These are phyloP conservation scores for Oryzias dopingdopingensis DNA, from an alignment of 2,797 vertebrate genomes.

Conservation along the genomic window DNA sequence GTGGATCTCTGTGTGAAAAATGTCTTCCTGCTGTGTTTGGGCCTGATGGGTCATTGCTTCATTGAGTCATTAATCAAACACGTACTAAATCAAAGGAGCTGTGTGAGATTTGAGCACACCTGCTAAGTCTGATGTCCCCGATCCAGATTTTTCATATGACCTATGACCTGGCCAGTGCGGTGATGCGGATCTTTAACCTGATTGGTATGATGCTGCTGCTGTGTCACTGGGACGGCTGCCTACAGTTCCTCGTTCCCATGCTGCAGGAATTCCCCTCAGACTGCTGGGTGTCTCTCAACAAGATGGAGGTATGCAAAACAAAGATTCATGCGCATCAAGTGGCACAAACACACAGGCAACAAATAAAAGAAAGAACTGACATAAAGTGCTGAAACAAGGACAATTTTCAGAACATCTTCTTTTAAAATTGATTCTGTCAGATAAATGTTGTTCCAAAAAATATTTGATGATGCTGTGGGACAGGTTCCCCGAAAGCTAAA, in stretches of 20 bases:
- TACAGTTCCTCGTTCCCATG: slow-evolving; percentile 96
- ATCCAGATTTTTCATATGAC: slow-evolving; percentile 97
- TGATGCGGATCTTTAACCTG: slow-evolving; percentile 93
- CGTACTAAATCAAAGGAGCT: slow-evolving; percentile 25
- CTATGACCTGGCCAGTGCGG: slow-evolving; percentile 92
- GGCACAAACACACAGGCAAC: not conserved
- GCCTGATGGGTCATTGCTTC: slow-evolving; percentile 47
- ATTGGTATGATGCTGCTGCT: slow-evolving; percentile 96
- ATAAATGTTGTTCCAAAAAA: too few relatives aligned
- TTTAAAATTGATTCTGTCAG: too few relatives aligned
- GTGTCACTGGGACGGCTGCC: slow-evolving; percentile 95
- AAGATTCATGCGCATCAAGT: slow-evolving; percentile 1
- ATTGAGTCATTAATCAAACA: slow-evolving; percentile 64
- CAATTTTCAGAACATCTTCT: too few relatives aligned
- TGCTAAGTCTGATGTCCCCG: slow-evolving; percentile 8
- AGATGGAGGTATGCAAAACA: slow-evolving; percentile 86
- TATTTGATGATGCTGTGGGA: too few relatives aligned
- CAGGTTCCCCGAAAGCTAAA: too few relatives aligned
- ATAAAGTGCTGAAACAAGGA: not conserved
- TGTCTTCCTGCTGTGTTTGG: slow-evolving; percentile 56
- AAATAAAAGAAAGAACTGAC: not conserved
- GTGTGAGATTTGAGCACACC: slow-evolving; percentile 2
- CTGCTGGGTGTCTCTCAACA: slow-evolving; percentile 96
- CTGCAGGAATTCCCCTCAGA: slow-evolving; percentile 92
- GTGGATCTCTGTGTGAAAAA: slow-evolving; percentile 50